Percentiles rank a stretch among this genome's conserved stretches.
These are phyloP conservation scores for Pipistrellus nathusii DNA, from an alignment of 2,797 vertebrate species.

Conservation along the genomic window DNA sequence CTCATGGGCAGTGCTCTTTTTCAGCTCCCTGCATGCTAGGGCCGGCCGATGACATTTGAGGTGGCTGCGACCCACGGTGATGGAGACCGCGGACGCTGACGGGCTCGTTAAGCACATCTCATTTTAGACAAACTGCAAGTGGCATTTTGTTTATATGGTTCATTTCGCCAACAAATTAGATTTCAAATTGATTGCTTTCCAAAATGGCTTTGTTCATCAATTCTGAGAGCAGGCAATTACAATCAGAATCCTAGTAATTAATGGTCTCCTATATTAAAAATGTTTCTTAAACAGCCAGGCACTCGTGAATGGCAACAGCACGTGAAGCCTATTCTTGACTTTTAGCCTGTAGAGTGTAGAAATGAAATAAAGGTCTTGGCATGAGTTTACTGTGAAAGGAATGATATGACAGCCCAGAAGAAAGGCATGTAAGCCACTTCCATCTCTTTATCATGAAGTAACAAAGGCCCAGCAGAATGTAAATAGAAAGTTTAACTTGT, in stretches of 20 bases:
- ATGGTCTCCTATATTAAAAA: conserved; percentile 87
- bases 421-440: background rate
- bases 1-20: conserved; percentile 72
- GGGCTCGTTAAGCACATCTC: conserved; percentile 89
- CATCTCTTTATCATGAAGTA: background rate
- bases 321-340: conserved; percentile 76
- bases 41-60: conserved; percentile 83
- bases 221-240: conserved; percentile 87
- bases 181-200: conserved; percentile 90
- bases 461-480: conserved; percentile 50
- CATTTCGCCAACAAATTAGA: conserved; percentile 92
- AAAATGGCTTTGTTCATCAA: conserved; percentile 90
- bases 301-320: conserved; percentile 80
- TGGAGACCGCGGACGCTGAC: conserved; percentile 86
- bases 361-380: conserved; percentile 44
- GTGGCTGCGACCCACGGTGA: conserved; percentile 83
- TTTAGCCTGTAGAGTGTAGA: background rate
- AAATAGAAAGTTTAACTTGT: conserved; percentile 62
- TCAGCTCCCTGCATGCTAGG: conserved; percentile 72
- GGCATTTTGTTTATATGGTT: conserved; percentile 91
- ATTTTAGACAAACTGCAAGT: conserved; percentile 89
- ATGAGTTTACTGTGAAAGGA: background rate
- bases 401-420: background rate
- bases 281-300: conserved; percentile 81
- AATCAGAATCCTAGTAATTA: conserved; percentile 88